These are phyloP conservation scores for Lordiphosa mommai DNA, from an alignment of 1,140 invertebrate genomes.

Conservation along the genomic window DNA sequence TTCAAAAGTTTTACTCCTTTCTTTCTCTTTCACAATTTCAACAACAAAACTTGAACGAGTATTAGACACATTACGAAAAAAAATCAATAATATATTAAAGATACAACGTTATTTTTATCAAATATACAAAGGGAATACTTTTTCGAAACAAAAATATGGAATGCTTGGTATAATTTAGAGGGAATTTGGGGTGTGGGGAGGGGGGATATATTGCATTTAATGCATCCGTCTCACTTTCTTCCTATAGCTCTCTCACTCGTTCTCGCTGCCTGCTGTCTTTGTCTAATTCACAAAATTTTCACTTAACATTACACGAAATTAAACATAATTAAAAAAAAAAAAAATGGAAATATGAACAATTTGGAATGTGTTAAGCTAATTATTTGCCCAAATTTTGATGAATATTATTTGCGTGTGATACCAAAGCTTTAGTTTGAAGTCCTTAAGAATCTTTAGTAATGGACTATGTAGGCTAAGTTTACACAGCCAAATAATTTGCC, in stretches of 20 bases:
- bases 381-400: too few relatives aligned
- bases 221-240: neutral
- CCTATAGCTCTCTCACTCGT: neutral
- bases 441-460: too few relatives aligned
- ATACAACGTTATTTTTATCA: slow-evolving; percentile 9
- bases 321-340: slow-evolving; percentile 1
- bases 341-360: neutral
- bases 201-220: slow-evolving; percentile 3
- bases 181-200: neutral
- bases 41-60: slow-evolving; percentile 50
- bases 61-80: slow-evolving; percentile 33
- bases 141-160: slow-evolving; percentile 19
- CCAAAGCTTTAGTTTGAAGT: too few relatives aligned
- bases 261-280: neutral
- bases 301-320: too few relatives aligned
- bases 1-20: slow-evolving; percentile 17
- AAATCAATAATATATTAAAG: slow-evolving; percentile 22
- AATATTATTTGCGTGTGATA: too few relatives aligned
- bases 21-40: slow-evolving; percentile 6
- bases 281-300: neutral
- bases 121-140: slow-evolving; percentile 16
- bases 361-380: too few relatives aligned
- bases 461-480: too few relatives aligned
- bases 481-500: too few relatives aligned
- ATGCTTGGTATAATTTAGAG: slow-evolving; percentile 55